Conservation (phyloP, 1,140 invertebrate genomes). For the Drosophila baimaii region DNA sequence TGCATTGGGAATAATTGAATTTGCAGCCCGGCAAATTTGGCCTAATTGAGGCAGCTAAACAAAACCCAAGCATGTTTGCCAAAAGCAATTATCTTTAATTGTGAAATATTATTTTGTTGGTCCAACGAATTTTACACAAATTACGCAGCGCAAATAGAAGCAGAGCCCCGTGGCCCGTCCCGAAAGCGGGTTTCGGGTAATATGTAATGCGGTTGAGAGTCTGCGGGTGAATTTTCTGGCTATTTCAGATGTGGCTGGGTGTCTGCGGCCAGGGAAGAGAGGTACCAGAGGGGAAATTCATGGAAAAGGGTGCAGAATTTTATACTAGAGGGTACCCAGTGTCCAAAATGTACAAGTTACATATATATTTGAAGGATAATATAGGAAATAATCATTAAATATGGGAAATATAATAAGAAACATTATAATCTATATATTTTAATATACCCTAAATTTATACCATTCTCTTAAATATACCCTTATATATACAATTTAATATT, state of each 20-base stretch:
- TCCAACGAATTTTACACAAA: constrained; percentile 60
- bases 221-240: constrained; percentile 19
- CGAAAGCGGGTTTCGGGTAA: constrained; percentile 32
- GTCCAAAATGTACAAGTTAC: neutral
- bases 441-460: accelerated
- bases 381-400: neutral
- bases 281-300: neutral
- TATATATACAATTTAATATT: too few relatives aligned
- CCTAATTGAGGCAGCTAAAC: constrained; percentile 51
- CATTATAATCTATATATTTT: neutral
- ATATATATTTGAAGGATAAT: neutral
- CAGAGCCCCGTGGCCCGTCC: constrained; percentile 7
- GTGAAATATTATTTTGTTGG: constrained; percentile 71
- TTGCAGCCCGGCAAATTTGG: constrained; percentile 46
- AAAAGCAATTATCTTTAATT: constrained; percentile 78
- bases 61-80: constrained; percentile 42
- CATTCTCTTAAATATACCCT: neutral
- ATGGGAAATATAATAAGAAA: too few relatives aligned
- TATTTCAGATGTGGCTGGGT: constrained; percentile 4
- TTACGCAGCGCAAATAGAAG: constrained; percentile 62
- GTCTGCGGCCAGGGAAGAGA: neutral
- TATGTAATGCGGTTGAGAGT: constrained; percentile 50
- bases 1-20: constrained; percentile 62
- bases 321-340: neutral
- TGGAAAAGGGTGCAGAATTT: neutral